Percentiles rank a stretch among this genome's conserved stretches.
phyloP scores from a whole-genome alignment of 2,888 invertebrate genomes.

The Parapristionchus giblindavisi region DNA sequence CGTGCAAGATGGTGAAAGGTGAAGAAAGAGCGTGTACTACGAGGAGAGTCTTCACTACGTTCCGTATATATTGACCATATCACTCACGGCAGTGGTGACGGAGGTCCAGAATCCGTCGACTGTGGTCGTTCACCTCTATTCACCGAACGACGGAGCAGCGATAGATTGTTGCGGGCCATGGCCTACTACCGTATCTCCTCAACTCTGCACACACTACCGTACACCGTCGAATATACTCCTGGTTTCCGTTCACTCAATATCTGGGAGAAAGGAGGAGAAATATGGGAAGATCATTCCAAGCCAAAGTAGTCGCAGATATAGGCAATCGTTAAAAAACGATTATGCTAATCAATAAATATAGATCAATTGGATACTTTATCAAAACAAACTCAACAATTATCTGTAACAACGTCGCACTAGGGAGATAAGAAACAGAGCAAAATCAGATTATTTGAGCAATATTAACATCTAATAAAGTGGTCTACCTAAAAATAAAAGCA shows the following conservation, averaged over 20 bases:
- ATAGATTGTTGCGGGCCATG: conserved; percentile 39
- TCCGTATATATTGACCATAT: not conserved
- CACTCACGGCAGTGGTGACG: conserved; percentile 23
- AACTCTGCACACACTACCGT: conserved; percentile 10
- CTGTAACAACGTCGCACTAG: conserved; percentile 32
- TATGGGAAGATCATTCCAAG: not conserved
- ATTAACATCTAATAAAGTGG: too few relatives aligned
- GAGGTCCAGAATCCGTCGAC: conserved; percentile 29
- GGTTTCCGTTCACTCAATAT: not conserved
- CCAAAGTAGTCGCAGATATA: not conserved
- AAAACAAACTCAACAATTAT: conserved; percentile 31
- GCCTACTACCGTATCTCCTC: too few relatives aligned
- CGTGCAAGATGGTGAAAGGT: not conserved
- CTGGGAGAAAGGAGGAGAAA: not conserved
- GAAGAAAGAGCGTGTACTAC: too few relatives aligned
- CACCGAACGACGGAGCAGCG: conserved; percentile 36
- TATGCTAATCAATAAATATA: not conserved
- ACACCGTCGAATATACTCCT: not conserved
- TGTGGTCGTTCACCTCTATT: conserved; percentile 40
- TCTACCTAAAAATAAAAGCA: conserved; percentile 3
- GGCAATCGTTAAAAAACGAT: conserved; percentile 7
- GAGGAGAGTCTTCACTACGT: too few relatives aligned
- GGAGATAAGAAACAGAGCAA: too few relatives aligned
- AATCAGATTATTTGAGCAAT: too few relatives aligned
- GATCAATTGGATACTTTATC: not conserved